A percentile compares a stretch with the other conserved stretches of the same genome.
Evolutionary conservation across 2,888 invertebrate genomes (phyloP).

Genomic region (Pollenia angustigena): DNA sequence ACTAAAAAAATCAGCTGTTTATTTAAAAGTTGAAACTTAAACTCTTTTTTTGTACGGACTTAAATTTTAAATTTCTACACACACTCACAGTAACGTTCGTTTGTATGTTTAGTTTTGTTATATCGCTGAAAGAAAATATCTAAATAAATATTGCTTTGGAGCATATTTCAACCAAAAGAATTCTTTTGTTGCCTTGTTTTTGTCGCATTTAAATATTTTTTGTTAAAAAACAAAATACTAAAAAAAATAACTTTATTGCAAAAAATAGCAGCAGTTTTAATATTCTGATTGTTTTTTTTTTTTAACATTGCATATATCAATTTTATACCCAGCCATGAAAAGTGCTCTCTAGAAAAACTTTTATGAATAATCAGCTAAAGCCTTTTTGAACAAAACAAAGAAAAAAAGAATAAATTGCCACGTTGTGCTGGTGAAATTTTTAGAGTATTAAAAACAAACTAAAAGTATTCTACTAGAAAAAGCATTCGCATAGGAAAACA

Average conservation of each 20-base stretch:
- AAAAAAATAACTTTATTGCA: neutral
- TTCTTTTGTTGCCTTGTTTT: neutral
- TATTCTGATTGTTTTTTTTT: conserved; percentile 1
- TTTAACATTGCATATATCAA: conserved; percentile 1
- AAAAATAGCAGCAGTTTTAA: conserved; percentile 17
- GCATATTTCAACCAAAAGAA: neutral
- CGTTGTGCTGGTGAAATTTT: neutral
- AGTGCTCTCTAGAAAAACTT: neutral
- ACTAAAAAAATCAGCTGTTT: conserved; percentile 6
- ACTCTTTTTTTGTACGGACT: neutral
- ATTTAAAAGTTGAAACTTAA: neutral
- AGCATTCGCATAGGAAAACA: too few species aligned
- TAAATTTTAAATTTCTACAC: too few species aligned
- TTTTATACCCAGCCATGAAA: neutral
- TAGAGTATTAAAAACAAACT: neutral
- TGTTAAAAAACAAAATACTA: neutral
- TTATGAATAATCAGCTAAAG: conserved; percentile 18
- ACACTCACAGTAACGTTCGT: too few species aligned
- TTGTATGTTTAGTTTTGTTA: too few species aligned
- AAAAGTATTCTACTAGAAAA: neutral
- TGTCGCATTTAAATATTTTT: conserved; percentile 9
- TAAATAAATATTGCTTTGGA: neutral
- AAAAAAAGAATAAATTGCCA: conserved; percentile 16
- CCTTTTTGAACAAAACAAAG: neutral
- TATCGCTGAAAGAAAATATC: neutral